These are phyloP conservation scores for Epizoanthus stellaris DNA, from an alignment of 92 coral and sea anemone species.

Conservation along the genomic window DNA sequence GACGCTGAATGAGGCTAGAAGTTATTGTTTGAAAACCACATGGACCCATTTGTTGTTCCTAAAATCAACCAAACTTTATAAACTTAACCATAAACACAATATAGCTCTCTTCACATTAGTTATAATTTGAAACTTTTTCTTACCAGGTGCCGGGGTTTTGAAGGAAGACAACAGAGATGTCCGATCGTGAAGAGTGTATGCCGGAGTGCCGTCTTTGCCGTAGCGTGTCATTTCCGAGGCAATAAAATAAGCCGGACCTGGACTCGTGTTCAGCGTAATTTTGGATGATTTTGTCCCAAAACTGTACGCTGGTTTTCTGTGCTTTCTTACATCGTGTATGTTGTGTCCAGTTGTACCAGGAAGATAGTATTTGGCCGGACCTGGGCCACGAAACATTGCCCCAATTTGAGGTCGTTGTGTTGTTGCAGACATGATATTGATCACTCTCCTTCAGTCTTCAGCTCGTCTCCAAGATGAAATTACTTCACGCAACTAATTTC, in stretches of 20 bases:
- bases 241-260: constrained; percentile 83
- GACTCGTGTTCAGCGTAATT: constrained; percentile 50
- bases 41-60: constrained; percentile 25
- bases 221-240: constrained; percentile 69
- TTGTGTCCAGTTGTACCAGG: constrained; percentile 85
- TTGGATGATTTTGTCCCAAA: constrained; percentile 68
- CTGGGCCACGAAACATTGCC: constrained; percentile 99
- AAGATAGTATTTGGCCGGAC: constrained; percentile 86
- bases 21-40: constrained; percentile 38
- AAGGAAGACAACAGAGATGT: constrained; percentile 66
- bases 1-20: constrained; percentile 9
- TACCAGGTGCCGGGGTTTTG: constrained; percentile 95
- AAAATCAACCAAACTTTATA: background rate
- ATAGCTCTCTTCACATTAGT: background rate
- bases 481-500: no score
- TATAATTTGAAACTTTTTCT: constrained; percentile 4
- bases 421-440: constrained; percentile 25
- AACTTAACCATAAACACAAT: constrained; percentile 8
- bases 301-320: constrained; percentile 82
- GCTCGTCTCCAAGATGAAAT: no score
- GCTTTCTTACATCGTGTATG: constrained; percentile 76
- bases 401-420: constrained; percentile 79
- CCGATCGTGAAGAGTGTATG: constrained; percentile 77
- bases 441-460: background rate
- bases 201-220: constrained; percentile 90